These are phyloP conservation scores for Heloderma charlesbogerti DNA, from an alignment of 2,113 vertebrate genomes.

Conservation along the genomic window DNA sequence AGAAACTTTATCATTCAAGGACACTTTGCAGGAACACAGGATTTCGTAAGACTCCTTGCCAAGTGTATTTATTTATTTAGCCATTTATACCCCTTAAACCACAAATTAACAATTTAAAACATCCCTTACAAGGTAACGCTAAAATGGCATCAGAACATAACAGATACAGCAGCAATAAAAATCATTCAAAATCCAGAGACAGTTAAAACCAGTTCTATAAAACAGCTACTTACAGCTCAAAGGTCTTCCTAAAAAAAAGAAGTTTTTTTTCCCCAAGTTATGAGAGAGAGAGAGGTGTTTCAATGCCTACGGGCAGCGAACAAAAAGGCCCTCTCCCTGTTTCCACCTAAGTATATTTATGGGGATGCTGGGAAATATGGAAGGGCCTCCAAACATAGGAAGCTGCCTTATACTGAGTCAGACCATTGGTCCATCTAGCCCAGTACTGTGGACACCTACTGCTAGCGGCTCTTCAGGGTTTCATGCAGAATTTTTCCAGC, in stretches of 20 bases:
- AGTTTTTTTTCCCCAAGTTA: background rate
- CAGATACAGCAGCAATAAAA: background rate
- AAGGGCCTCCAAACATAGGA: background rate
- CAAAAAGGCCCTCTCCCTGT: no score
- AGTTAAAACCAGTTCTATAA: background rate
- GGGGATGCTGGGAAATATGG: background rate
- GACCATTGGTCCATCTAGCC: no score
- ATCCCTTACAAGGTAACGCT: background rate
- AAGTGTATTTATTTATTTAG: background rate
- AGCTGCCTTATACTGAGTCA: no score
- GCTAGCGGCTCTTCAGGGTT: no score
- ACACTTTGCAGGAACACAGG: background rate
- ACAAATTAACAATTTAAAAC: background rate
- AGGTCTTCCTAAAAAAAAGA: background rate
- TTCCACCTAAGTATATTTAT: background rate
- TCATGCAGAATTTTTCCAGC: no score
- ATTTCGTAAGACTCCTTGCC: background rate
- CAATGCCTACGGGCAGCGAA: background rate
- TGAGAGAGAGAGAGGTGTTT: background rate
- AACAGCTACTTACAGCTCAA: background rate
- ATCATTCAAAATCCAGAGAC: background rate
- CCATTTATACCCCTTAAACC: background rate
- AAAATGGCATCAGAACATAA: background rate
- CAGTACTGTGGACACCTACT: no score
- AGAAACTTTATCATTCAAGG: background rate